Evolutionary conservation across 2,113 vertebrate genomes (phyloP).

Genomic region (Strix aluco): DNA sequence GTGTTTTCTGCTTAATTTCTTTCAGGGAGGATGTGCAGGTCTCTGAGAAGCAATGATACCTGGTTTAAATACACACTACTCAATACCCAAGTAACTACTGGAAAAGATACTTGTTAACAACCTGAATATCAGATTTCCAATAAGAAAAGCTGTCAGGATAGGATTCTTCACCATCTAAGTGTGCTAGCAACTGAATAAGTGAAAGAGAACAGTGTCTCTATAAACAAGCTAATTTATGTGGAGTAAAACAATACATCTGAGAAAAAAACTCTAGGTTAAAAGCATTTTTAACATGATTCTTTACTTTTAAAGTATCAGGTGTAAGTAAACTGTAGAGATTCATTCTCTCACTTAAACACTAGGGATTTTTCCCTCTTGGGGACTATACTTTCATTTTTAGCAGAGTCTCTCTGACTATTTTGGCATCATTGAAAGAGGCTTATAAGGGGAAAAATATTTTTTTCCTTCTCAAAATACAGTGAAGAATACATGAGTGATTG

Average conservation of each 20-base stretch:
- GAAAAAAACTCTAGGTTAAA: background rate
- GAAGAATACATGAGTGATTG: background rate
- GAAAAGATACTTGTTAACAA: background rate
- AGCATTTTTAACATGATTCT: background rate
- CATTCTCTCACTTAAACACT: background rate
- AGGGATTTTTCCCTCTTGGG: background rate
- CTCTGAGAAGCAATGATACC: background rate
- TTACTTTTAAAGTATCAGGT: background rate
- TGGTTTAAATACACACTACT: background rate
- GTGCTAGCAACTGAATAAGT: background rate
- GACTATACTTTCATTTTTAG: background rate
- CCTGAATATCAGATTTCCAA: background rate
- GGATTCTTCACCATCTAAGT: background rate
- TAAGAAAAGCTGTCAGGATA: background rate
- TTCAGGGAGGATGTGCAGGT: background rate
- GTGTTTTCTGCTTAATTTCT: background rate
- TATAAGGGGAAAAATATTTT: background rate
- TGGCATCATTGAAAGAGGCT: background rate
- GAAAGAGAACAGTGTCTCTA: background rate
- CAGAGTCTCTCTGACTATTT: background rate
- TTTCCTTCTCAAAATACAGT: background rate
- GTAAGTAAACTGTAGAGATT: background rate
- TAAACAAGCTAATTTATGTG: background rate
- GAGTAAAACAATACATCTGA: background rate
- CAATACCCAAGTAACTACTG: background rate